phyloP scores from a whole-genome alignment of 1,140 invertebrate genomes.

The Doryteuthis pealeii region DNA sequence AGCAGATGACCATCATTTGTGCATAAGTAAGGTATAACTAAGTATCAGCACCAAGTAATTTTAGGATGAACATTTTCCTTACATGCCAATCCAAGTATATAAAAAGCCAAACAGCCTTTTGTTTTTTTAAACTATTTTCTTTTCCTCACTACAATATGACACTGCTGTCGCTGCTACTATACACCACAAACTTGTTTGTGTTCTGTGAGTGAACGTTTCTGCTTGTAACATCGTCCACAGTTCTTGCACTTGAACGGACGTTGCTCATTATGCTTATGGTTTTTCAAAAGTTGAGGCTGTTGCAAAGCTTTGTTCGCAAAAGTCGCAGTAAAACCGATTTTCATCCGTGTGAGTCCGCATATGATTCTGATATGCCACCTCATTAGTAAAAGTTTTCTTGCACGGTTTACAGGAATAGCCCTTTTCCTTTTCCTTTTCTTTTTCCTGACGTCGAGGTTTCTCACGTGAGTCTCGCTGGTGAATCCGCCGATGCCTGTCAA shows the following conservation, averaged over 20 bases:
- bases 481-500: constrained; percentile 40
- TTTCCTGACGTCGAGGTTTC: neutral
- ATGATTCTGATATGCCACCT: neutral
- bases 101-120: too few relatives aligned
- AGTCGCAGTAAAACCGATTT: neutral
- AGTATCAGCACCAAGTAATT: too few relatives aligned
- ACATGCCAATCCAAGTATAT: too few relatives aligned
- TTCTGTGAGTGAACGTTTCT: neutral
- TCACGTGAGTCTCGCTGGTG: constrained; percentile 16
- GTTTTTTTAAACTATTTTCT: too few relatives aligned
- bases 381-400: neutral
- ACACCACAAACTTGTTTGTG: neutral
- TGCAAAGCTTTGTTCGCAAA: neutral
- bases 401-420: neutral
- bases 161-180: too few relatives aligned
- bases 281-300: too few relatives aligned
- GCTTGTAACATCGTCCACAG: neutral
- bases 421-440: neutral
- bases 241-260: neutral
- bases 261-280: neutral
- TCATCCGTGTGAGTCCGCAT: neutral
- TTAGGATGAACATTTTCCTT: too few relatives aligned
- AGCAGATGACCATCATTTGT: too few relatives aligned
- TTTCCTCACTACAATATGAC: too few relatives aligned
- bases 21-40: too few relatives aligned